Evolutionary conservation across 2,113 vertebrate genomes (phyloP).

Genomic region (Falcunculus frontatus): DNA sequence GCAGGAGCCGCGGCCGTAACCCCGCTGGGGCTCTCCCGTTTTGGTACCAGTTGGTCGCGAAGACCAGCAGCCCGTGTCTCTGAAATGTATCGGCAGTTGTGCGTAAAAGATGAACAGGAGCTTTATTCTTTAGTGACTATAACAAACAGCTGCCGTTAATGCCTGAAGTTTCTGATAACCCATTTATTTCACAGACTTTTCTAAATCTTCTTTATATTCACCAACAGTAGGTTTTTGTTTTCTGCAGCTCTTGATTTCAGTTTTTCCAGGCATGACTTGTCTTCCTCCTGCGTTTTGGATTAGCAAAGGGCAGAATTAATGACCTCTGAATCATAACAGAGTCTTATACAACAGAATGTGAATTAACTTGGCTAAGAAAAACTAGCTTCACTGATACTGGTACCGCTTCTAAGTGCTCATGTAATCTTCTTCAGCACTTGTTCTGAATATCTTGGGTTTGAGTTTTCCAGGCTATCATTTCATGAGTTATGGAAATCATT

Average conservation of each 20-base stretch:
- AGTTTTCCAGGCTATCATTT: not conserved
- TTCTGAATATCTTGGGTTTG: not conserved
- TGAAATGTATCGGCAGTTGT: not conserved
- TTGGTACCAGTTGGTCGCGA: not conserved
- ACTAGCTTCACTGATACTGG: not conserved
- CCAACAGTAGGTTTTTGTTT: not conserved
- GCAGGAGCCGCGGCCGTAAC: not conserved
- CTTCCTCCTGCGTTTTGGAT: not conserved
- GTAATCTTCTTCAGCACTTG: not conserved
- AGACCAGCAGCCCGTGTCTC: not conserved
- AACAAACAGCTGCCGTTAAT: not conserved
- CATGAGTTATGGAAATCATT: not conserved
- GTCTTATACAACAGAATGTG: not conserved
- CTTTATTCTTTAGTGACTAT: not conserved
- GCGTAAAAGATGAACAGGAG: not conserved
- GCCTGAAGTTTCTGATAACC: not conserved
- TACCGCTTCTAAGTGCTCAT: not conserved
- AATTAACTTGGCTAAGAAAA: not conserved
- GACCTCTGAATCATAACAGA: not conserved
- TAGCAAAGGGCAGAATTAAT: not conserved
- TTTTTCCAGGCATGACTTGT: not conserved
- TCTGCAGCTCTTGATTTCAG: not conserved
- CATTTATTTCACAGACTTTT: not conserved
- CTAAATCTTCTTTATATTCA: not conserved
- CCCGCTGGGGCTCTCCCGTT: rapidly evolving